These are phyloP conservation scores for Esperia sulphurella DNA, from an alignment of 2,888 invertebrate genomes.

Conservation along the genomic window DNA sequence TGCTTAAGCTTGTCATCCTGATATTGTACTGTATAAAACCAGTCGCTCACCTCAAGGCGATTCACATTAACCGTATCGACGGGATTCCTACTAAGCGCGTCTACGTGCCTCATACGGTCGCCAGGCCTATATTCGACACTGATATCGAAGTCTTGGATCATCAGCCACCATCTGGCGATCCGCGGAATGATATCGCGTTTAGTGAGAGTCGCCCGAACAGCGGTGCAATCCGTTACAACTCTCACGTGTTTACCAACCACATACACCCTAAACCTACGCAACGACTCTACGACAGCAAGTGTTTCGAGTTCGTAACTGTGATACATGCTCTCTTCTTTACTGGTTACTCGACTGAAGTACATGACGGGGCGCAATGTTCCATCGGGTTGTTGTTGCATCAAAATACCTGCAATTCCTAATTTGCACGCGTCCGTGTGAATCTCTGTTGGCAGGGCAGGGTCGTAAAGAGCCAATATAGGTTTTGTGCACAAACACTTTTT, in stretches of 20 bases:
- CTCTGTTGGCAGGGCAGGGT: conserved; percentile 14
- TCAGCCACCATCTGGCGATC: background rate
- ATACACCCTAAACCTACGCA: background rate
- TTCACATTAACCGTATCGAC: background rate
- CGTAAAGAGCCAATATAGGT: conserved; percentile 28
- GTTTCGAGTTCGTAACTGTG: background rate
- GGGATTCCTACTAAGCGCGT: background rate
- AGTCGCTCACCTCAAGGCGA: background rate
- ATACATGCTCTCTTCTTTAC: background rate
- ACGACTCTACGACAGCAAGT: background rate
- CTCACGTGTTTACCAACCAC: background rate
- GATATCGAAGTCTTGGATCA: conserved; percentile 4
- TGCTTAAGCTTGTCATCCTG: background rate
- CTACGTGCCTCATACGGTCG: background rate
- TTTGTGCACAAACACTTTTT: background rate
- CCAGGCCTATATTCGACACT: background rate
- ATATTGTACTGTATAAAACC: background rate
- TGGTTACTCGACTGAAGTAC: conserved; percentile 1
- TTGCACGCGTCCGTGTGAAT: conserved; percentile 4
- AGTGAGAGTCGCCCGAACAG: conserved; percentile 3
- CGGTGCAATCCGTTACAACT: conserved; percentile 4
- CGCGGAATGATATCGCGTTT: conserved; percentile 10
- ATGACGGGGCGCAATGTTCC: background rate
- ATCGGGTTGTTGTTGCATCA: background rate
- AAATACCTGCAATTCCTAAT: background rate